Evolutionary conservation across 2,888 invertebrate genomes (phyloP), one percentile per base, ranked within the genome.

Genomic region (Diaprepes abbreviatus): DNA sequence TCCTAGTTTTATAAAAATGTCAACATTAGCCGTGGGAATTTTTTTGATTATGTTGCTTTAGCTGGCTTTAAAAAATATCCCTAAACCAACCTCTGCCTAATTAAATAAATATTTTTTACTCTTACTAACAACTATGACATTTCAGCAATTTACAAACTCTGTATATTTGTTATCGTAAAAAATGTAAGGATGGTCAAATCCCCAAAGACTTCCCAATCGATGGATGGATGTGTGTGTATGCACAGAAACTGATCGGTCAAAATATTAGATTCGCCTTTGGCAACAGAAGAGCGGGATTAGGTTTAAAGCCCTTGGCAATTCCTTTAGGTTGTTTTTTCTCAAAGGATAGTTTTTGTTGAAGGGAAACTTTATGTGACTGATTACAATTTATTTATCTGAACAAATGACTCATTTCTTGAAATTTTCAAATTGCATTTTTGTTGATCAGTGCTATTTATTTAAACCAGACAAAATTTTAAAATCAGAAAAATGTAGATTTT

Each of bases 281-380:
- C 58, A 54, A 69, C 24, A 54, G 35, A 21, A 64, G 33, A 58
- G 57, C 58, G 59, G 59, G 64, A 65, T 70, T 70, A 35, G 60
- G 33, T 65, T 60, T 45, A 54, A 70, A 69, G 50, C 64, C 64
- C 64, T 69, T 58, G 64, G 52, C 69, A 57, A 69, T 69, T 64
- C 58, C 64, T 36, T 58, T 69, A 31, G 63, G 19, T 33, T 48
- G 4, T 10, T 24, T 52, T 64, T 62, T 55, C 63, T 68, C 57
- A 38, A 36, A 62, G 48, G 57, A 68, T 1, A 52, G 24, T 43
- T 57, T n/a, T 38, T 68, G 36, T 48, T 63, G 48, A 63, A 63
- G 55, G 63, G 36, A 54, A 9, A 10, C 10, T 33, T 33, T 60
- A 63, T 67, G 55, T 54, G 58, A 38, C 52, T 33, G 54, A 31